Percentiles rank a stretch among this genome's conserved stretches.
These are phyloP conservation scores for Crax fasciolata DNA, from an alignment of 2,797 vertebrate genomes.

Conservation along the genomic window DNA sequence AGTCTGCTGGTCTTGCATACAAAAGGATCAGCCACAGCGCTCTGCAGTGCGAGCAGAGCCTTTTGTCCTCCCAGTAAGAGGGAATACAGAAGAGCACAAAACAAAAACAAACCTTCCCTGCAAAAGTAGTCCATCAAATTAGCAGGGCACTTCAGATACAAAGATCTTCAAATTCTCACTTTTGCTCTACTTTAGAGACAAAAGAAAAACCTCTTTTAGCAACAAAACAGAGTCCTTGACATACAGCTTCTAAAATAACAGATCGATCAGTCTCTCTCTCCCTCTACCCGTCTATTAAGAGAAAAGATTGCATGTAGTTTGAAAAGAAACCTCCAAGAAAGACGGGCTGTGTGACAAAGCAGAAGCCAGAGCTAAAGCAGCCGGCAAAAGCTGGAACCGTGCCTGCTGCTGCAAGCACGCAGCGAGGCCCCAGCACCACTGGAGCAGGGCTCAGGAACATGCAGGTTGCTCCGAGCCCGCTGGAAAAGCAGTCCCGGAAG, in stretches of 20 bases:
- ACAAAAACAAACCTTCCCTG: slow-evolving; percentile 59
- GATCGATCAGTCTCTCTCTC: slow-evolving; percentile 33
- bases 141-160: slow-evolving; percentile 56
- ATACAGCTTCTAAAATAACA: slow-evolving; percentile 19
- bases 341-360: background rate
- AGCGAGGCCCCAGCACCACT: background rate
- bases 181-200: slow-evolving; percentile 30
- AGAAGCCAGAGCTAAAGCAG: background rate
- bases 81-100: slow-evolving; percentile 26
- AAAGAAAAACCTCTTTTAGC: slow-evolving; percentile 53
- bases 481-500: background rate
- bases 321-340: slow-evolving; percentile 39
- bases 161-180: slow-evolving; percentile 55
- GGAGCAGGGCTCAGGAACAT: background rate
- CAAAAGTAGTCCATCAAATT: slow-evolving; percentile 60
- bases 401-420: background rate
- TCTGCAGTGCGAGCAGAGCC: background rate
- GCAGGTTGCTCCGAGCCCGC: background rate
- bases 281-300: background rate
- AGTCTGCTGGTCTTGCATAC: slow-evolving; percentile 61
- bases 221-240: slow-evolving; percentile 60
- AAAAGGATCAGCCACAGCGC: slow-evolving; percentile 44
- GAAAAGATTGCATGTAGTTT: background rate
- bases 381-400: background rate
- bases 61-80: slow-evolving; percentile 65